A percentile compares a stretch with the other conserved stretches of the same genome.
Conservation (phyloP, 2,113 vertebrate species). For the Echinops telfairi region DNA sequence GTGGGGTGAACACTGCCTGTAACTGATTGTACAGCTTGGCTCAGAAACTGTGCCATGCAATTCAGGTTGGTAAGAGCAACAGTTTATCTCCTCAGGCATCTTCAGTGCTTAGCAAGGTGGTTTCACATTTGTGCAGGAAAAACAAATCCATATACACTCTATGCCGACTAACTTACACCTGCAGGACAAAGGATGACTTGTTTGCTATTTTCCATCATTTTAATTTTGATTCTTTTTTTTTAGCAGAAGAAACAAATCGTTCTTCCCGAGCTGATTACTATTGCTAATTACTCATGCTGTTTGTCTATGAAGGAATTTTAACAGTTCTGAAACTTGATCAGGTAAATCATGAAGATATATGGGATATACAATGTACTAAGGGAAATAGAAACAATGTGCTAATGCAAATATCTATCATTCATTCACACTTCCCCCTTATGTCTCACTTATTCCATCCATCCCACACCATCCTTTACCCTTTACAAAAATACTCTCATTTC, state of each 20-base stretch:
- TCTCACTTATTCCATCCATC: no score
- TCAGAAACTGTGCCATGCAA: no score
- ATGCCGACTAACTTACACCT: rapidly evolving
- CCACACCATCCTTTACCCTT: no score
- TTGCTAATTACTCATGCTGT: not conserved
- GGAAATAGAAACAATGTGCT: not conserved
- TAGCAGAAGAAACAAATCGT: not conserved
- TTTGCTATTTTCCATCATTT: not conserved
- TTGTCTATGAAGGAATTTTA: not conserved
- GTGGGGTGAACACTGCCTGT: rapidly evolving
- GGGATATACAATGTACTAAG: not conserved
- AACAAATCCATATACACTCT: not conserved
- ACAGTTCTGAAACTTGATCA: not conserved
- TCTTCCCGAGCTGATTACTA: not conserved
- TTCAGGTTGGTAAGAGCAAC: not conserved
- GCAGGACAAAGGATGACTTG: no score
- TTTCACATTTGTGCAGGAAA: no score
- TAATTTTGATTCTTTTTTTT: not conserved
- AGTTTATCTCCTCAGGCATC: not conserved
- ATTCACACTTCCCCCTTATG: not conserved
- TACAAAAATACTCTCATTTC: not conserved
- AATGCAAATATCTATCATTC: not conserved
- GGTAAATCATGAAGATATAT: not conserved
- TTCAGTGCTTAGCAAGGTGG: rapidly evolving
- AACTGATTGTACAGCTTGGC: not conserved